These are phyloP conservation scores for Stomatorhinus walkeri DNA, from an alignment of 2,797 vertebrate species.

Conservation along the genomic window DNA sequence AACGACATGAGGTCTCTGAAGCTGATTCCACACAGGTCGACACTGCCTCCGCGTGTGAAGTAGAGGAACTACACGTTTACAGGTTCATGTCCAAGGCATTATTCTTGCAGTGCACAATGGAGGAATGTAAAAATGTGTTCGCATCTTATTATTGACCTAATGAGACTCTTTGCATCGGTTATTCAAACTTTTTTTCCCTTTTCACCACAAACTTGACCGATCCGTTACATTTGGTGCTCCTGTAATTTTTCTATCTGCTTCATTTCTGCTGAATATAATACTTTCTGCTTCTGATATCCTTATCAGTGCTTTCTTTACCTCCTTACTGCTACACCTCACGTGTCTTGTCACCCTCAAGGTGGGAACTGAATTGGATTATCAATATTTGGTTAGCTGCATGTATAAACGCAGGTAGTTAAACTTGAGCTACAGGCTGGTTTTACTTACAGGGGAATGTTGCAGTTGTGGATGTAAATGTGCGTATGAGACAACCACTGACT, in stretches of 20 bases:
- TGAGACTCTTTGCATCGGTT: neutral
- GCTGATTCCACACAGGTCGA: neutral
- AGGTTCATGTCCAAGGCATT: neutral
- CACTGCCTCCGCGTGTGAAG: neutral
- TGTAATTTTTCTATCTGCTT: neutral
- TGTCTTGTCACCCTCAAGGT: neutral
- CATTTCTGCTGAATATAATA: neutral
- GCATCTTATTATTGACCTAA: neutral
- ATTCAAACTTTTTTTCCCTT: neutral
- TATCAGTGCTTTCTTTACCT: neutral
- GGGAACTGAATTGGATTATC: neutral
- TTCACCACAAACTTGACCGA: neutral
- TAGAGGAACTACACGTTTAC: neutral
- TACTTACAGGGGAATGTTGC: neutral
- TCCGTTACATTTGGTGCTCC: neutral
- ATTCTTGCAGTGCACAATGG: neutral
- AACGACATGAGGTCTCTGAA: neutral
- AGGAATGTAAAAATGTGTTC: neutral
- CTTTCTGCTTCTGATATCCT: neutral
- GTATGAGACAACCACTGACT: neutral
- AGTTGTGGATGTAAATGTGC: neutral
- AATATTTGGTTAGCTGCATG: neutral
- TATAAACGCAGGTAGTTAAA: neutral
- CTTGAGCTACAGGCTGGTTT: neutral
- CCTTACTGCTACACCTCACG: neutral